phyloP scores from a whole-genome alignment of 2,113 vertebrate species.

The Ictalurus furcatus region DNA sequence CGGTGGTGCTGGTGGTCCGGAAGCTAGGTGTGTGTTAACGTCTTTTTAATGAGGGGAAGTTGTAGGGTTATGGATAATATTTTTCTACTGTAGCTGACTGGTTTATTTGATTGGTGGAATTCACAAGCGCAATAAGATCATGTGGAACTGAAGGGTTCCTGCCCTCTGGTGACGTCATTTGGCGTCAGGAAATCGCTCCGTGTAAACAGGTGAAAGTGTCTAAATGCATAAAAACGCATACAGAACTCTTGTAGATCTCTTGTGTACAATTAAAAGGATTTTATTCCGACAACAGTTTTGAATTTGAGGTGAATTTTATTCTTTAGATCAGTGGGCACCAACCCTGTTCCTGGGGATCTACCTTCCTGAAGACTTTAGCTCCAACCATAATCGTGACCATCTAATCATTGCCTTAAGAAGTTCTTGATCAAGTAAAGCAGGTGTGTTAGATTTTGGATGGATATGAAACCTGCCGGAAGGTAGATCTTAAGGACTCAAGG shows the following conservation, averaged over 20 bases:
- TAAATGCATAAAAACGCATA: neutral
- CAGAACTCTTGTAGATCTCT: neutral
- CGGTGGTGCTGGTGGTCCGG: constrained; percentile 6
- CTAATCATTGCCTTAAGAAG: too few species aligned
- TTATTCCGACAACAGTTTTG: neutral
- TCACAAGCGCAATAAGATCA: neutral
- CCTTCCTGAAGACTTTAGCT: too few species aligned
- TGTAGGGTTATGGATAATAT: constrained; percentile 6
- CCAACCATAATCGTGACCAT: too few species aligned
- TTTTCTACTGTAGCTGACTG: neutral
- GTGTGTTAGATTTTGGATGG: too few species aligned
- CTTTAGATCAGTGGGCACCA: neutral
- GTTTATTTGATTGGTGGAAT: neutral
- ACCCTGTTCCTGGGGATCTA: too few species aligned
- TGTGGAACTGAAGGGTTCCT: neutral
- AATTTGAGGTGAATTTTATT: neutral
- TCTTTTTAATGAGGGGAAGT: constrained; percentile 11
- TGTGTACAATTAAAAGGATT: neutral
- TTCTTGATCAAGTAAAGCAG: too few species aligned
- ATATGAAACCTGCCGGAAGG: too few species aligned
- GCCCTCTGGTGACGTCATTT: neutral
- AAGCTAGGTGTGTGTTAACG: constrained; percentile 42
- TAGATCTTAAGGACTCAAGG: too few species aligned
- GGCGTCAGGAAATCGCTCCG: neutral
- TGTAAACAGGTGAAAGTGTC: neutral